Conservation (phyloP, 2,113 vertebrate species). For the Pongo pygmaeus region DNA sequence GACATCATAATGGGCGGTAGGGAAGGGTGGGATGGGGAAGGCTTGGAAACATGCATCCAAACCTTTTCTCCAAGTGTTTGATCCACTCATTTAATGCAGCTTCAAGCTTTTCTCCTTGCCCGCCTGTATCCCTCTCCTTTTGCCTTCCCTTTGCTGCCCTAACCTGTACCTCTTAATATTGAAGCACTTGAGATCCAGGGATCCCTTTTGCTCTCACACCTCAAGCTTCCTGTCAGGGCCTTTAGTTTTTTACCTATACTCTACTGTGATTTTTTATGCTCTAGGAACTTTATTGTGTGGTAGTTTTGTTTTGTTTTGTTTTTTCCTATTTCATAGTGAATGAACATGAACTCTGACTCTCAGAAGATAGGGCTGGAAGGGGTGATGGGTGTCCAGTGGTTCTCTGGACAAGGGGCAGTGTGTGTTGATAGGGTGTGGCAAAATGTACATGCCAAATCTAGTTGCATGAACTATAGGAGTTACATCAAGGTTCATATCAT, state of each 20-base stretch:
- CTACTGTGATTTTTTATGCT: neutral
- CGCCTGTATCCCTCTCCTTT: slow-evolving; percentile 1
- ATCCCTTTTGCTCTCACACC: neutral
- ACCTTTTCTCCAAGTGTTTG: slow-evolving; percentile 34
- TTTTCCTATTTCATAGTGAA: neutral
- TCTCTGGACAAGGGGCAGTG: neutral
- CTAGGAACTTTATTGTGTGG: neutral
- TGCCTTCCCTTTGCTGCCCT: neutral
- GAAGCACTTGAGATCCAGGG: neutral
- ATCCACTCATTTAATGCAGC: slow-evolving; percentile 12
- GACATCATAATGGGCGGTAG: neutral
- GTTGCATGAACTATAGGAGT: neutral
- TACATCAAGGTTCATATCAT: neutral
- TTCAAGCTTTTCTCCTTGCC: slow-evolving; percentile 8
- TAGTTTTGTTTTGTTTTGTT: neutral
- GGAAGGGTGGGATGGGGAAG: neutral
- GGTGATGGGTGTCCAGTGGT: neutral
- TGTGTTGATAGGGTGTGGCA: neutral
- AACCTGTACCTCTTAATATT: neutral
- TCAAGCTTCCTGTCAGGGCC: neutral
- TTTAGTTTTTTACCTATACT: neutral
- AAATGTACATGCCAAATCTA: neutral
- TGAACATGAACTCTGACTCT: neutral
- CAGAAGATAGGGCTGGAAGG: neutral
- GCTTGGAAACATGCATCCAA: neutral